Conservation (phyloP, 2,888 invertebrate genomes). For the Pyralis farinalis region DNA sequence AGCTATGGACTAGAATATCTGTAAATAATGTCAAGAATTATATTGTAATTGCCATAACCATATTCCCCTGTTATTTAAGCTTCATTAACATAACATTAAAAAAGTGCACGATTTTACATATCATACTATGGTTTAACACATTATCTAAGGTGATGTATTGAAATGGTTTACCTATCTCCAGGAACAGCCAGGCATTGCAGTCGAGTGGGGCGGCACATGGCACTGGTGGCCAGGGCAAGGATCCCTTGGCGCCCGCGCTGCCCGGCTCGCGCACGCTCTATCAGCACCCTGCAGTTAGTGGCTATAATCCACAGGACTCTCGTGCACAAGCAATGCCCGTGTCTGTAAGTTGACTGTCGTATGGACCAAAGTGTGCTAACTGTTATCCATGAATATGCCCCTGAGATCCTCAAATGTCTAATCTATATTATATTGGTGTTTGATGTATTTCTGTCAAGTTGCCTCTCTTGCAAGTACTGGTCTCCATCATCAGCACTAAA, state of each 20-base stretch:
- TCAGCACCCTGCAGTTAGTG: constrained; percentile 66
- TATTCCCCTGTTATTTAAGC: not conserved
- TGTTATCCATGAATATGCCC: too few relatives aligned
- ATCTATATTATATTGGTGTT: too few relatives aligned
- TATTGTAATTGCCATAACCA: not conserved
- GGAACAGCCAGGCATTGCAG: constrained; percentile 67
- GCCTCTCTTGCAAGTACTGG: too few relatives aligned
- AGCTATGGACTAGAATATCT: constrained; percentile 8
- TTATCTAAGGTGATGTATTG: constrained; percentile 6
- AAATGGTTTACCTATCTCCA: constrained; percentile 28
- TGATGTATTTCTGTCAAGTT: too few relatives aligned
- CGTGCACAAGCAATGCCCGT: constrained; percentile 59
- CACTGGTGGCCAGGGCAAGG: constrained; percentile 66
- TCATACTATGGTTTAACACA: not conserved
- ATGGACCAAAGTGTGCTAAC: too few relatives aligned
- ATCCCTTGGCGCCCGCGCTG: constrained; percentile 65
- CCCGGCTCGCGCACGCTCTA: constrained; percentile 60
- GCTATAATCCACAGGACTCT: constrained; percentile 69
- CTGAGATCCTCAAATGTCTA: too few relatives aligned
- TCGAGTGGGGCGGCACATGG: constrained; percentile 57
- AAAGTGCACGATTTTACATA: not conserved
- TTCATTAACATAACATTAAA: not conserved
- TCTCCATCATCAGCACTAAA: too few relatives aligned
- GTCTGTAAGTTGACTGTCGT: constrained; percentile 49
- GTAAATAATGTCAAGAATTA: not conserved